Conservation (phyloP, 2,797 vertebrate species). For the Harpagifer antarcticus region DNA sequence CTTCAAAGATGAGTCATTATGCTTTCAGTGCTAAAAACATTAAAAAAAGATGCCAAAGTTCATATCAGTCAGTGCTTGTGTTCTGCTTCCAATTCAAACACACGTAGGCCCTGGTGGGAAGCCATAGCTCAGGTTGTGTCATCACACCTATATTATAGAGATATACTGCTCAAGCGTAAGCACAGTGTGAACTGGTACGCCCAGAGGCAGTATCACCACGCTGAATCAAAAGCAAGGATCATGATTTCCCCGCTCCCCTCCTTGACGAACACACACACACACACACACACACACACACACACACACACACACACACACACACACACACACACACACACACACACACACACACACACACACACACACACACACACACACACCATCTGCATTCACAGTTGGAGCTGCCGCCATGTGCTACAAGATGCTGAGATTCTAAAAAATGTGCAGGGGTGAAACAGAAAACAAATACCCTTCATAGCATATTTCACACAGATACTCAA, state of each 20-base stretch:
- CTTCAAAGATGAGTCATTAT: slow-evolving; percentile 37
- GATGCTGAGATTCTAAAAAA: slow-evolving; percentile 26
- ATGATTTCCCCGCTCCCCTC: slow-evolving; percentile 24
- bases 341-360: no score
- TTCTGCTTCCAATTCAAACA: slow-evolving; percentile 35
- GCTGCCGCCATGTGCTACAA: slow-evolving; percentile 20
- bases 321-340: slow-evolving; percentile 1
- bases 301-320: neutral
- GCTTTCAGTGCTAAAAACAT: slow-evolving; percentile 28
- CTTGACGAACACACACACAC: slow-evolving; percentile 1
- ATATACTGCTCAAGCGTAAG: slow-evolving; percentile 33
- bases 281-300: neutral
- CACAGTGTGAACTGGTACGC: slow-evolving; percentile 25
- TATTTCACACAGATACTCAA: slow-evolving; percentile 39
- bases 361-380: neutral
- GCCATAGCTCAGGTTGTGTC: slow-evolving; percentile 45
- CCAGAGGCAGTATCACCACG: slow-evolving; percentile 37
- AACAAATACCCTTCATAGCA: neutral
- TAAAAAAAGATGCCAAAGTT: slow-evolving; percentile 21
- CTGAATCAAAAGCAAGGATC: slow-evolving; percentile 58
- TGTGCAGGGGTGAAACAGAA: neutral
- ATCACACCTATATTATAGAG: slow-evolving; percentile 36
- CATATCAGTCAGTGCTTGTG: slow-evolving; percentile 17
- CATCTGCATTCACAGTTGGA: slow-evolving; percentile 51
- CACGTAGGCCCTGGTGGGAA: slow-evolving; percentile 39